A percentile compares a stretch with the other conserved stretches of the same genome.
These are phyloP conservation scores for Bos taurus DNA, from an alignment of 2,113 vertebrate genomes.

Conservation along the genomic window ARS-UCD2.0 NW_020192292.1:5432501-5433000, in stretches of 20 bases:
- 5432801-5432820: neutral
- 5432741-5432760: neutral
- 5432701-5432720: neutral
- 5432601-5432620: conserved; percentile 1
- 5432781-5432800: neutral
- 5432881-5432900: neutral
- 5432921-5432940: neutral
- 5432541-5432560: neutral
- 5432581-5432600: neutral
- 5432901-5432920: neutral
- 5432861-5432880: neutral
- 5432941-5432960: neutral
- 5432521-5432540: neutral
- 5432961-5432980: neutral
- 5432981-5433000: neutral
- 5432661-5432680: neutral
- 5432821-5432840: neutral
- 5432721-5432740: neutral
- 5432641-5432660: neutral
- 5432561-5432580: neutral
- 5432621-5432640: neutral
- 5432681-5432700: neutral
- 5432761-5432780: neutral
- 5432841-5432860: neutral
- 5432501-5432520: neutral